phyloP scores from a whole-genome alignment of 2,113 vertebrate species.

The Tamias sibiricus region DNA sequence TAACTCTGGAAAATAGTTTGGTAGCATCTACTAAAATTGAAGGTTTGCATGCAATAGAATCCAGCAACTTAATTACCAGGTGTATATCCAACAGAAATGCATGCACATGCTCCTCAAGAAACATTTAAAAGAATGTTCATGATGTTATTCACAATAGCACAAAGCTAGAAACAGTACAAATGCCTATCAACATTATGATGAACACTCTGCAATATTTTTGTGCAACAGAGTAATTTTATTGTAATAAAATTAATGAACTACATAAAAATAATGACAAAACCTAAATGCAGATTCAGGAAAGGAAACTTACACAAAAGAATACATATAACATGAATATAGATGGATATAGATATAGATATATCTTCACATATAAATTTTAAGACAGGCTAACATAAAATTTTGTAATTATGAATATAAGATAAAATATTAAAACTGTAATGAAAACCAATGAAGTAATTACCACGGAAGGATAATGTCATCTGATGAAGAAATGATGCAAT shows the following conservation, averaged over 20 bases:
- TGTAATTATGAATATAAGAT: background rate
- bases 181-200: background rate
- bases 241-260: background rate
- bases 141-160: background rate
- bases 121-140: slow-evolving; percentile 1
- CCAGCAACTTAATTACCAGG: background rate
- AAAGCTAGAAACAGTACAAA: background rate
- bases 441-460: background rate
- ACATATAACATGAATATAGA: background rate
- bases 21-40: slow-evolving; percentile 1
- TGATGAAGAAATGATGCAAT: background rate
- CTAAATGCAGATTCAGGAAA: background rate
- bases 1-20: background rate
- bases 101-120: background rate
- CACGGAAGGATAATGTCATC: background rate
- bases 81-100: background rate
- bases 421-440: background rate
- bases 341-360: background rate
- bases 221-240: background rate
- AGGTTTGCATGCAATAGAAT: background rate
- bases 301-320: background rate
- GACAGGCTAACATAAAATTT: background rate
- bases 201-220: background rate
- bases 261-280: background rate
- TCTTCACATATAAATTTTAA: background rate